Evolutionary conservation across 2,797 vertebrate genomes (phyloP).

Genomic region (Erithacus rubecula): DNA sequence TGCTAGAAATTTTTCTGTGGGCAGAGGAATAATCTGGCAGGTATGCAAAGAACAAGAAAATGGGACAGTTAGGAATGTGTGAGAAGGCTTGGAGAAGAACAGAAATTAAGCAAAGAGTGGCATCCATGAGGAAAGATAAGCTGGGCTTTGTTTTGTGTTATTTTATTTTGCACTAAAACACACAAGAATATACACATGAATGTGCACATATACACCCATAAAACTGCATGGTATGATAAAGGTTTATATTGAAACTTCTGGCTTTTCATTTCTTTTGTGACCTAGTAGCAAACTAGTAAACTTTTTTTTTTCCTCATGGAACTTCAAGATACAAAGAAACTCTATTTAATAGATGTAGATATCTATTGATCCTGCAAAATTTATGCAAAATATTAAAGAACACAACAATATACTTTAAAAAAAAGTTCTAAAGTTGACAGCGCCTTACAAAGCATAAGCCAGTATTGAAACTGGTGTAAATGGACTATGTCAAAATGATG

Average conservation of each 20-base stretch:
- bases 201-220: neutral
- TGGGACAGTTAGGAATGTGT: neutral
- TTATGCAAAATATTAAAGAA: neutral
- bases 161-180: neutral
- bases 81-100: neutral
- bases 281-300: neutral
- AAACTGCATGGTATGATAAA: neutral
- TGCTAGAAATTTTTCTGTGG: conserved; percentile 20
- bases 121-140: neutral
- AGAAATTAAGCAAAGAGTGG: neutral
- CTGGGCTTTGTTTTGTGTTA: neutral
- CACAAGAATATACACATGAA: neutral
- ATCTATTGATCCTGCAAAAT: neutral
- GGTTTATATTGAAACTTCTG: neutral
- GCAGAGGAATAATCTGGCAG: conserved; percentile 37
- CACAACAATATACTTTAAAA: neutral
- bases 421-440: neutral
- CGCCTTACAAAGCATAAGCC: neutral
- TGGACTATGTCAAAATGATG: neutral
- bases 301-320: neutral
- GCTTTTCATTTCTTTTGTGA: neutral
- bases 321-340: neutral
- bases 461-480: neutral
- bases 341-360: neutral
- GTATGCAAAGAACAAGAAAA: conserved; percentile 16